These are phyloP conservation scores for Eunapius fragilis DNA, from an alignment of 37 sponge, comb jelly and placozoan species.

Conservation along the genomic window DNA sequence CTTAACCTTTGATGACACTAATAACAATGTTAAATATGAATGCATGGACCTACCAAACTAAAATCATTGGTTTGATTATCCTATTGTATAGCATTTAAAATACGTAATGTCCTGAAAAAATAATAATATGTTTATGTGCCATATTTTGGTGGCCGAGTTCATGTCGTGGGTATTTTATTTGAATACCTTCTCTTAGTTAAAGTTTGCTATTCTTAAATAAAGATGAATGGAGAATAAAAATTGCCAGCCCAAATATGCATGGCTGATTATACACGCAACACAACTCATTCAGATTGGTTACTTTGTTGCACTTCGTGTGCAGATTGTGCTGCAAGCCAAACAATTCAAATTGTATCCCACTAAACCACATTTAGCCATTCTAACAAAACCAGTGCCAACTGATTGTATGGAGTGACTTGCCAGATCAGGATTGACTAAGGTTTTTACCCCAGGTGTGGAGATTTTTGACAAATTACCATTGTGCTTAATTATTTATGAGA, in stretches of 20 bases:
- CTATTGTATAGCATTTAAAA: too few relatives aligned
- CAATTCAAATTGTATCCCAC: not conserved
- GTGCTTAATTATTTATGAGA: too few relatives aligned
- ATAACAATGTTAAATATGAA: too few relatives aligned
- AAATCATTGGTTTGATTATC: too few relatives aligned
- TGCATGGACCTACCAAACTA: too few relatives aligned
- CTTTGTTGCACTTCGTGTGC: not conserved
- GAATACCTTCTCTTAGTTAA: not conserved
- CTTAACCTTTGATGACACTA: too few relatives aligned
- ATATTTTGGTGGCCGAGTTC: not conserved
- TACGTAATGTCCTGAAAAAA: too few relatives aligned
- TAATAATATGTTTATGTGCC: not conserved
- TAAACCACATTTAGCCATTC: not conserved
- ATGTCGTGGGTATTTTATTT: not conserved
- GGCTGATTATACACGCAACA: too few relatives aligned
- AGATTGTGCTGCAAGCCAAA: not conserved
- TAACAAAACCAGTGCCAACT: not conserved
- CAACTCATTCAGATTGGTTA: not conserved
- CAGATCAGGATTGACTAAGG: not conserved
- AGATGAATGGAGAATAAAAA: not conserved
- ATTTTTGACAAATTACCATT: too few relatives aligned
- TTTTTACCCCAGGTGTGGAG: too few relatives aligned
- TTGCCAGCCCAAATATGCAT: not conserved
- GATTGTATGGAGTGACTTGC: not conserved
- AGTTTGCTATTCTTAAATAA: not conserved